Base-by-base conservation (phyloP, 2,113 vertebrate genomes). In the Larimichthys crocea region DNA sequence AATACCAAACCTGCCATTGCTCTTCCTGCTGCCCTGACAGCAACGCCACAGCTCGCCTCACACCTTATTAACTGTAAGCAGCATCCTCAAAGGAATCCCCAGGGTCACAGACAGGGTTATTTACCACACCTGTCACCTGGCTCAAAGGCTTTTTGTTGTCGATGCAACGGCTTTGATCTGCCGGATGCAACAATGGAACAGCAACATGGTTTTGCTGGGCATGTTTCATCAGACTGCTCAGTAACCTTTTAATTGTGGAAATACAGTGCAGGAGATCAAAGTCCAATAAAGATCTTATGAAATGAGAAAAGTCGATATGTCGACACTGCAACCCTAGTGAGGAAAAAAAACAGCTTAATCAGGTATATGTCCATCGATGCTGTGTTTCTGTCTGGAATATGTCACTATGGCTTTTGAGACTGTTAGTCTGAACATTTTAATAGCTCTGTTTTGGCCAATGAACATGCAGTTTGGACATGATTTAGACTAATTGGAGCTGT, bases 41-140 rank as follows among this genome's bases (percentile, higher is more conserved):
- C 76, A 48, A 12, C 73, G 22, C 75, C 20, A 19, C 76, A 62
- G 72, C 68, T 76, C 11, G 8, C 24, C 65, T 75, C 75, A 50
- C 78, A 63, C 72, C 88, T 85, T 77, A 88, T 91, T 87, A 89
- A 56, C 80, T 66, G 69, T 50, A 52, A 72, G 35, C 71, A 82
- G 68, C 70, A 1, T 67, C 76, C 87, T 87, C 84, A 66, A 75
- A 83, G 68, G 76, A 64, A 66, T 46, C 66, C 57, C 60, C 9
- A 6, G 49, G 84, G 85, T 85, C 86, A 74, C 74, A 48, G 64
- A 79, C 68, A 48, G 71, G 72, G 79, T 89, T 80, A 85, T 83
- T 85, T 72, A 81, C 82, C 84, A 55, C 86, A 80, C 78, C 82
- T 87, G 88, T 90, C 88, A 76, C 83, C 89, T 52, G 78, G 56